Base-by-base conservation (phyloP, 1,140 invertebrate species). In the Sitobion miscanthi region DNA sequence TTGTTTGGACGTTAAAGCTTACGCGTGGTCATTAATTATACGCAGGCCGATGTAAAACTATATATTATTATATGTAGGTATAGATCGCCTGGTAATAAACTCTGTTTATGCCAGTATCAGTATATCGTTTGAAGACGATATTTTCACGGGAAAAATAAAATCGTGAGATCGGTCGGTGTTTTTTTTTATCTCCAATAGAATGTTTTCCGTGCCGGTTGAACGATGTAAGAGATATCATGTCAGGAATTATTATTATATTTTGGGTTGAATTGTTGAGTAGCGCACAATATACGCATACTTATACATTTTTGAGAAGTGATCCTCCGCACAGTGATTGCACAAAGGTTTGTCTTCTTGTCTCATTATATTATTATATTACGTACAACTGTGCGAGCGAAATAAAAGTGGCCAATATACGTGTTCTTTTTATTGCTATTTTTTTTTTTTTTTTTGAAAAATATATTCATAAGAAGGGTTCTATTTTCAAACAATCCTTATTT, bases 341-440 rank as follows among this genome's bases (percentile, higher is more conserved):
- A 77, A 77, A 77, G 62, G 30, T 77, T 77, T 77, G n/a, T 77
- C 62, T 77, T n/a, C 30, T 77, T 77, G 62, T 77, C 62, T 77
- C 62, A 77, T 77, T 77, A 77, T 77, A 77, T 35, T 77, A 17
- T 77, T n/a, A 77, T 77, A 77, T 77, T 77, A 77, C 30, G 62
- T 77, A 17, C 62, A n/a, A 77, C 62, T n/a, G 57, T 62, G 20
- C 52, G 42, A 77, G 62, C 30, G 30, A 77, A 77, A 77, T 77
- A 77, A 77, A 77, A 77, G n/a, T n/a, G 30, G n/a, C 62, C n/a
- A 77, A 77, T 77, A 77, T 77, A 14, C 14, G n/a, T 77, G 30
- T 35, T 77, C 62, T n/a, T 77, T 30, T 77, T 77, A 77, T 77
- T 77, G 62, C 62, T n/a, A 77, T 77, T 77, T 69, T 54, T 54